Conservation (phyloP, 2,888 invertebrate species). For the Ichneumoninae sp. region DNA sequence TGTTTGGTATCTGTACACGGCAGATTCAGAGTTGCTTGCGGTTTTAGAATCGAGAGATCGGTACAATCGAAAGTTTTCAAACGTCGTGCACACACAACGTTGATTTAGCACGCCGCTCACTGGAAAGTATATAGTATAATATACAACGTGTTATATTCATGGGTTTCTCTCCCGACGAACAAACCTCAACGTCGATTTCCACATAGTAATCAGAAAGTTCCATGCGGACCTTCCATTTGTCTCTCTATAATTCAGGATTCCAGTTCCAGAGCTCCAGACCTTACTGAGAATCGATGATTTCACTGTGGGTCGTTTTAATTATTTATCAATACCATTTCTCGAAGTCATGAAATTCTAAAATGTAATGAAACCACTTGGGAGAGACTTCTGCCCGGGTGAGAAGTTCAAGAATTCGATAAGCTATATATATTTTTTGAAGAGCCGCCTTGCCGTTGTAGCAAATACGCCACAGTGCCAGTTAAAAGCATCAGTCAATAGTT, state of each 20-base stretch:
- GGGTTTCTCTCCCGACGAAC: background rate
- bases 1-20: constrained; percentile 19
- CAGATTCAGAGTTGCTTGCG: constrained; percentile 26
- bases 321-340: background rate
- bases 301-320: background rate
- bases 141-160: background rate
- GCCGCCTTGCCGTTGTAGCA: background rate
- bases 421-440: background rate
- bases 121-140: constrained; percentile 49
- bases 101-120: constrained; percentile 34
- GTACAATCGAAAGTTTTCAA: constrained; percentile 60
- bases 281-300: constrained; percentile 1
- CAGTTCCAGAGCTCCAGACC: background rate
- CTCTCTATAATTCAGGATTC: constrained; percentile 7
- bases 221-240: constrained; percentile 49
- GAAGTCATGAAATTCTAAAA: background rate
- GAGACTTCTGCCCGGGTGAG: background rate
- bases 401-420: background rate
- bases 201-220: constrained; percentile 59
- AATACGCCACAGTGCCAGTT: background rate
- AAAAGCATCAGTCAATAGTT: background rate
- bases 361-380: background rate
- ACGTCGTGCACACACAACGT: constrained; percentile 37
- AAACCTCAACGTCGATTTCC: constrained; percentile 10
- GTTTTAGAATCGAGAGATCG: constrained; percentile 49